phyloP scores from a whole-genome alignment of 2,888 invertebrate species.

The Zelleria hepariella region DNA sequence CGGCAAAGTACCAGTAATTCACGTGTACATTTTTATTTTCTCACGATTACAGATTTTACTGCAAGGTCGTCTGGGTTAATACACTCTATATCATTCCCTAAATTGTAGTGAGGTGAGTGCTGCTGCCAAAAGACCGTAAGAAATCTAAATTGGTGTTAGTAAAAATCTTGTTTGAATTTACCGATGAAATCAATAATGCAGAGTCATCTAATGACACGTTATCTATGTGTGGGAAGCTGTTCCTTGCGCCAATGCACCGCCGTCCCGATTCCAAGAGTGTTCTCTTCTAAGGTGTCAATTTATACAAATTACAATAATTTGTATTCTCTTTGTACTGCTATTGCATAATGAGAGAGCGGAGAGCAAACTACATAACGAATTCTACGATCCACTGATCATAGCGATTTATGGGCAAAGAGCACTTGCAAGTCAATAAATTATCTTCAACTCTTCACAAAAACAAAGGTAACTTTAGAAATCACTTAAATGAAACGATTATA shows the following conservation, averaged over 20 bases:
- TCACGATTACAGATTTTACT: slow-evolving; percentile 8
- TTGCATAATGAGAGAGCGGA: slow-evolving; percentile 11
- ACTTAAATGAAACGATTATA: background rate
- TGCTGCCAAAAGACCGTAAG: too few species aligned
- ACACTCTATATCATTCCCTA: background rate
- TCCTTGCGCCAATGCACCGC: background rate
- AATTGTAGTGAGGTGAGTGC: background rate
- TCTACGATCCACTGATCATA: background rate
- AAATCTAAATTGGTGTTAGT: background rate
- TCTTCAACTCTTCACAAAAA: background rate
- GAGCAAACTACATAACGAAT: slow-evolving; percentile 2
- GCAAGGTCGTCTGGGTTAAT: slow-evolving; percentile 13
- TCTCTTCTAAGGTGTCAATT: background rate
- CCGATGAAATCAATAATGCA: background rate
- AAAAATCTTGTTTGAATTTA: background rate
- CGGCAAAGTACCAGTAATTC: slow-evolving; percentile 16
- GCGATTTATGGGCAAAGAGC: background rate
- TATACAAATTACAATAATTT: background rate
- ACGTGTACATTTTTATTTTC: slow-evolving; percentile 2
- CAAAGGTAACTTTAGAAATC: slow-evolving; percentile 2
- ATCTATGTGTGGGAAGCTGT: background rate
- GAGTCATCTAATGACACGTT: background rate
- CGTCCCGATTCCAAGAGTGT: background rate
- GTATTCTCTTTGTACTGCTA: background rate
- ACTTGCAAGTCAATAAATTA: background rate